These are phyloP conservation scores for Bombus waltoni DNA, from an alignment of 1,140 invertebrate genomes.

Conservation along the genomic window DNA sequence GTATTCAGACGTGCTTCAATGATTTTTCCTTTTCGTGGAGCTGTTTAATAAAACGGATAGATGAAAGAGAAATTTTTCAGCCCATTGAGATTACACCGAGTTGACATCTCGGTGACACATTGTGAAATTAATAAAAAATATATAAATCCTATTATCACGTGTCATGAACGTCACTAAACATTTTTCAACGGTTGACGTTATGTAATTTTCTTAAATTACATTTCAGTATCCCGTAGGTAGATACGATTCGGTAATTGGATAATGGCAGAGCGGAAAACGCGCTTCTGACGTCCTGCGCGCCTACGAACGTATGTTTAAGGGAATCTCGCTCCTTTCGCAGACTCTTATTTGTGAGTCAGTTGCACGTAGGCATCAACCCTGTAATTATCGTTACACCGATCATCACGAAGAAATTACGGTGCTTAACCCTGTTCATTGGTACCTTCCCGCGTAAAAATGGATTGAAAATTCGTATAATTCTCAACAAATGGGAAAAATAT, in stretches of 20 bases:
- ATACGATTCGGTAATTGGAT: conserved; percentile 32
- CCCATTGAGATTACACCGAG: too few species aligned
- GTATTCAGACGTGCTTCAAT: not conserved
- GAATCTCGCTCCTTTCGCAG: not conserved
- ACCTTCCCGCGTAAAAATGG: not conserved
- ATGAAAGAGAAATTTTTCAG: not conserved
- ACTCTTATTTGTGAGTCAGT: not conserved
- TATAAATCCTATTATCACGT: not conserved
- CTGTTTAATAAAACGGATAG: not conserved
- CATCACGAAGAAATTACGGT: not conserved
- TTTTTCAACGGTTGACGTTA: not conserved
- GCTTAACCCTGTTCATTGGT: not conserved
- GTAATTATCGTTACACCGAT: conserved; percentile 15
- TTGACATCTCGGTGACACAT: not conserved
- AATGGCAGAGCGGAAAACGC: conserved; percentile 8
- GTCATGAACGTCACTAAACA: not conserved
- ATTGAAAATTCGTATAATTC: too few species aligned
- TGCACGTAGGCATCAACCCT: conserved; percentile 15
- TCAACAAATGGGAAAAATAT: not conserved
- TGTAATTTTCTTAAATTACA: conserved; percentile 16
- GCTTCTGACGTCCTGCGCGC: not conserved
- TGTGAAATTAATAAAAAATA: not conserved
- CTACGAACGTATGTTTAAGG: conserved; percentile 22
- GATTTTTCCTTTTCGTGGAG: not conserved
- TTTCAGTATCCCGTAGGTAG: conserved; percentile 4